Evolutionary conservation across 2,113 vertebrate species (phyloP).

Genomic region (Colossoma macropomum): DNA sequence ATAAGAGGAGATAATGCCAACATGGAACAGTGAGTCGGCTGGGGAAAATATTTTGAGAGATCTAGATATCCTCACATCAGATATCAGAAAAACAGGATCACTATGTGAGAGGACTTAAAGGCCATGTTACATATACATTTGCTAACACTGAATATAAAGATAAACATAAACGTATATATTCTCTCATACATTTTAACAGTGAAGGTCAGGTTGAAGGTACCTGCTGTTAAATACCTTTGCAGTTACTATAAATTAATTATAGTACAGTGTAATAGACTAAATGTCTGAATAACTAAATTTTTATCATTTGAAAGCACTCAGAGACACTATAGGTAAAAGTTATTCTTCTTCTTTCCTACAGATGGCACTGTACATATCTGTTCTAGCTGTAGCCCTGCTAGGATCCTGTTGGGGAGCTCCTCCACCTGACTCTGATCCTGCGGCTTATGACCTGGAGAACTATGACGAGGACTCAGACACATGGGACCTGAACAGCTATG

Average conservation of each 20-base stretch:
- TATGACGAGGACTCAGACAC: constrained; percentile 64
- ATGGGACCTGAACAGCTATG: constrained; percentile 73
- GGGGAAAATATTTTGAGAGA: background rate
- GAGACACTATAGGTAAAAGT: background rate
- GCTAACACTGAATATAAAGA: too few relatives aligned
- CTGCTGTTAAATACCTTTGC: background rate
- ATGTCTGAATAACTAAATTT: too few relatives aligned
- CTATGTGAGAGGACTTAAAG: background rate
- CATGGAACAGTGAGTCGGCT: background rate
- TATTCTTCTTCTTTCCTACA: constrained; percentile 24
- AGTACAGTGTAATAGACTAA: too few relatives aligned
- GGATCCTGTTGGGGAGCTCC: constrained; percentile 51
- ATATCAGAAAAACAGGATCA: background rate
- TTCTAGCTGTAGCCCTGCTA: constrained; percentile 50
- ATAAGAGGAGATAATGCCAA: background rate
- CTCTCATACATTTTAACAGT: too few relatives aligned
- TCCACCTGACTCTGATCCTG: background rate
- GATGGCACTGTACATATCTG: constrained; percentile 47
- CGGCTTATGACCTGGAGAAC: constrained; percentile 61
- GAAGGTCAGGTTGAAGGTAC: too few relatives aligned
- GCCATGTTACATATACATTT: too few relatives aligned
- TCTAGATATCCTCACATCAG: background rate
- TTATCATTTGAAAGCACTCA: background rate
- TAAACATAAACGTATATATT: too few relatives aligned
- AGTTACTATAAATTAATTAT: too few relatives aligned